Evolutionary conservation across 1,140 invertebrate species (phyloP).

Genomic region (Trichomalopsis sarcophagae): DNA sequence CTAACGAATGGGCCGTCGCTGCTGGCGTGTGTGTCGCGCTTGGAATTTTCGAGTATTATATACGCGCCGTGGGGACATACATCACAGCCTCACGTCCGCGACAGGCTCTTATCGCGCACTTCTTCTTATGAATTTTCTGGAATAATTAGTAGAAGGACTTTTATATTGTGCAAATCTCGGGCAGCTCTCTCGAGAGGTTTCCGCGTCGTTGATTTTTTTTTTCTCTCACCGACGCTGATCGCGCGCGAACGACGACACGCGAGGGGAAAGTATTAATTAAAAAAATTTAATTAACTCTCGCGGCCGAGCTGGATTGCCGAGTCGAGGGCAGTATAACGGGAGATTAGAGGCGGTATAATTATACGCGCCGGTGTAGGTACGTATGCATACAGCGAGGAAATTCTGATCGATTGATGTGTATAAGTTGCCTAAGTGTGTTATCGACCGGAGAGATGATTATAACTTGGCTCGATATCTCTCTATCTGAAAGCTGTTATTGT

Average conservation of each 20-base stretch:
- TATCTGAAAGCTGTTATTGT: no score
- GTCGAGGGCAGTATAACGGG: background rate
- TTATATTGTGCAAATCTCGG: background rate
- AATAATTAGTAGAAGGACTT: background rate
- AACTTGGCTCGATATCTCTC: no score
- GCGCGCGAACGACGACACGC: background rate
- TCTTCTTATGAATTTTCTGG: background rate
- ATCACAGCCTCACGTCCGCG: background rate
- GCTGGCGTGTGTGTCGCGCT: no score
- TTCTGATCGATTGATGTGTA: no score
- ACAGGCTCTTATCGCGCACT: background rate
- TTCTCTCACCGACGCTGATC: background rate
- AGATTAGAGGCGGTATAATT: background rate
- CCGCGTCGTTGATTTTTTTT: background rate
- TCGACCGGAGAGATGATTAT: no score
- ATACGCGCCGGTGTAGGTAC: no score
- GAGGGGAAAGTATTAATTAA: background rate
- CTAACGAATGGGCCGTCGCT: background rate
- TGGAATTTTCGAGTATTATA: background rate
- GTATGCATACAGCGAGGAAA: no score
- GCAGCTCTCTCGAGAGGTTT: background rate
- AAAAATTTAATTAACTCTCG: background rate
- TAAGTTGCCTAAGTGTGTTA: no score
- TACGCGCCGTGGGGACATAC: background rate
- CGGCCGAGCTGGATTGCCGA: background rate